A percentile compares a stretch with the other conserved stretches of the same genome.
Conservation (phyloP, 2,888 invertebrate species). For the Cephus runcator region DNA sequence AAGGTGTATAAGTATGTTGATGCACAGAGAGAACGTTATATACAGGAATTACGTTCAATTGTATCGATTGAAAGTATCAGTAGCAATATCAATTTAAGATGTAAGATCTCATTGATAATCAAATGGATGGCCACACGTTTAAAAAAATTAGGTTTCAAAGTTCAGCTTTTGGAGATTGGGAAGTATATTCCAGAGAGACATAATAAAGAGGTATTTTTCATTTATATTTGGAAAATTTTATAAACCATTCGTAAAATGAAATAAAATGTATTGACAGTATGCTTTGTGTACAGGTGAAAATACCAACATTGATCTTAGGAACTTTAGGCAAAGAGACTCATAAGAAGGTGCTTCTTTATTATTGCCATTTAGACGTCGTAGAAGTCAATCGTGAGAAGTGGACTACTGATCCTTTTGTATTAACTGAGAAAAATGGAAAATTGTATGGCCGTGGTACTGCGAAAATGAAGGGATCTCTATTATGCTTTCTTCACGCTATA, state of each 20-base stretch:
- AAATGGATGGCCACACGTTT: slow-evolving; percentile 61
- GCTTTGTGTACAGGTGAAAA: slow-evolving; percentile 37
- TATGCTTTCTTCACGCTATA: slow-evolving; percentile 65
- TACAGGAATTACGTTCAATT: slow-evolving; percentile 56
- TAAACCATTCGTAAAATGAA: not conserved
- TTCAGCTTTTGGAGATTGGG: slow-evolving; percentile 62
- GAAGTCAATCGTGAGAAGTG: slow-evolving; percentile 54
- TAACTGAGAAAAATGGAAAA: slow-evolving; percentile 53
- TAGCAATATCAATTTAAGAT: slow-evolving; percentile 47
- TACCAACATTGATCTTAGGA: slow-evolving; percentile 63
- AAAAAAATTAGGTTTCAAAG: slow-evolving; percentile 59
- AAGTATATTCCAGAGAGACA: slow-evolving; percentile 52
- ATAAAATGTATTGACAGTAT: slow-evolving; percentile 6
- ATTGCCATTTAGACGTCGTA: slow-evolving; percentile 64
- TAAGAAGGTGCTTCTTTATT: slow-evolving; percentile 62
- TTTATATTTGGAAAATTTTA: slow-evolving; percentile 9
- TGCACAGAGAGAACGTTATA: slow-evolving; percentile 49
- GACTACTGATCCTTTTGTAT: slow-evolving; percentile 63
- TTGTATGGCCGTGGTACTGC: slow-evolving; percentile 64
- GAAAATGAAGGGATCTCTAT: slow-evolving; percentile 63
- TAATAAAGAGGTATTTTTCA: slow-evolving; percentile 28
- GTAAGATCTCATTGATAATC: slow-evolving; percentile 55
- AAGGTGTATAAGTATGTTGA: slow-evolving; percentile 64
- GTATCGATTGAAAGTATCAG: slow-evolving; percentile 62
- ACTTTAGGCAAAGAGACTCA: slow-evolving; percentile 50